Percentiles rank a stretch among this genome's conserved stretches.
Conservation (phyloP, 1,140 invertebrate genomes). For the Pseudomyrmex pallidus region DNA sequence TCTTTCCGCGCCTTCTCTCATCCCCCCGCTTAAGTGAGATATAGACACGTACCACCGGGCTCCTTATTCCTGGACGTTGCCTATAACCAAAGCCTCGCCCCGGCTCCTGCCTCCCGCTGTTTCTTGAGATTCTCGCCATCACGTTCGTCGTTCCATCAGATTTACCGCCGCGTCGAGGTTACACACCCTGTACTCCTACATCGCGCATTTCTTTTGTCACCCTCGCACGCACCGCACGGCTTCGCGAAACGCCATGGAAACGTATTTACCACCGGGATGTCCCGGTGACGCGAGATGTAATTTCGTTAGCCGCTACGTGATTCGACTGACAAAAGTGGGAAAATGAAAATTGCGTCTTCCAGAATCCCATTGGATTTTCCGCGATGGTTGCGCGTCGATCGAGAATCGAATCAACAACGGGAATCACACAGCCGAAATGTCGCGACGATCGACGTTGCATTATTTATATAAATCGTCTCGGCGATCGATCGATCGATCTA, state of each 20-base stretch:
- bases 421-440: conserved; percentile 11
- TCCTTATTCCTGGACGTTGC: conserved; percentile 65
- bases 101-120: not conserved
- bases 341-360: conserved; percentile 60
- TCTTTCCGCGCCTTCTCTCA: conserved; percentile 21
- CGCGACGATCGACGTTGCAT: not conserved
- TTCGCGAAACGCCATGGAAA: conserved; percentile 65
- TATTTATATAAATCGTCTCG: not conserved
- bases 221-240: not conserved
- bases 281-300: conserved; percentile 73
- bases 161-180: conserved; percentile 34
- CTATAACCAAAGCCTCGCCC: not conserved
- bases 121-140: conserved; percentile 19
- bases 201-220: not conserved
- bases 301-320: conserved; percentile 71
- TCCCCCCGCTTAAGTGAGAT: conserved; percentile 54
- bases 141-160: conserved; percentile 39
- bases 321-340: conserved; percentile 68
- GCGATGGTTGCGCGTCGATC: conserved; percentile 25
- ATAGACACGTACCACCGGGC: conserved; percentile 60
- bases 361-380: conserved; percentile 67
- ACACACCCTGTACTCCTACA: not conserved
- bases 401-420: conserved; percentile 55
- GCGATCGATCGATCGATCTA: not conserved
- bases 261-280: conserved; percentile 69